Percentiles rank a stretch among this genome's conserved stretches.
Conservation (phyloP, 2,888 invertebrate genomes). For the Acleris cristana region DNA sequence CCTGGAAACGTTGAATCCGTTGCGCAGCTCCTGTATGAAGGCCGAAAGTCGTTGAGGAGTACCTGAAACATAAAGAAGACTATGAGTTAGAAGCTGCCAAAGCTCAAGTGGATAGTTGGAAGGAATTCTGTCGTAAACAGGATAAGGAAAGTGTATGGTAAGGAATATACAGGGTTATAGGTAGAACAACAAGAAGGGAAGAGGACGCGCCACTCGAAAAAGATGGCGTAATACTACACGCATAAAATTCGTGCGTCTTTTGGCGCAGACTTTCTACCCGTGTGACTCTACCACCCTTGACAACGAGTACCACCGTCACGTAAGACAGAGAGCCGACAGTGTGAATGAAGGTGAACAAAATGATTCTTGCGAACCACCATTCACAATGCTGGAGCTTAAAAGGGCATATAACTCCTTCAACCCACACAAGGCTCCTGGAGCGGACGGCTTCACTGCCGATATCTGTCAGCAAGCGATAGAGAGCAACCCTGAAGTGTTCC, state of each 20-base stretch:
- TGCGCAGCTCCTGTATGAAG: background rate
- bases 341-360: background rate
- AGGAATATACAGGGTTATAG: constrained; percentile 25
- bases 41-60: background rate
- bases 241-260: constrained; percentile 14
- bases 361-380: constrained; percentile 29
- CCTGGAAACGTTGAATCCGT: background rate
- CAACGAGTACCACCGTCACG: constrained; percentile 7
- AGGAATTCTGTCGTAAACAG: constrained; percentile 4
- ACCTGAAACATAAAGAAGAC: constrained; percentile 3
- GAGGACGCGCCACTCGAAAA: constrained; percentile 19
- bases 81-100: no score
- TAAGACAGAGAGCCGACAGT: constrained; percentile 13
- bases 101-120: no score
- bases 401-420: constrained; percentile 14
- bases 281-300: no score
- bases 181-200: constrained; percentile 7
- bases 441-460: constrained; percentile 38
- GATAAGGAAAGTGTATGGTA: constrained; percentile 17
- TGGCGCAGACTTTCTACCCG: no score
- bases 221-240: constrained; percentile 16
- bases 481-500: background rate
- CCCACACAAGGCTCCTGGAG: constrained; percentile 30
- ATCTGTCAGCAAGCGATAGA: constrained; percentile 1
- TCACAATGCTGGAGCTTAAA: constrained; percentile 18